Evolutionary conservation across 2,797 vertebrate genomes (phyloP), one percentile per base, ranked within the genome.

Genomic region (Rhadinocentrus ornatus): DNA sequence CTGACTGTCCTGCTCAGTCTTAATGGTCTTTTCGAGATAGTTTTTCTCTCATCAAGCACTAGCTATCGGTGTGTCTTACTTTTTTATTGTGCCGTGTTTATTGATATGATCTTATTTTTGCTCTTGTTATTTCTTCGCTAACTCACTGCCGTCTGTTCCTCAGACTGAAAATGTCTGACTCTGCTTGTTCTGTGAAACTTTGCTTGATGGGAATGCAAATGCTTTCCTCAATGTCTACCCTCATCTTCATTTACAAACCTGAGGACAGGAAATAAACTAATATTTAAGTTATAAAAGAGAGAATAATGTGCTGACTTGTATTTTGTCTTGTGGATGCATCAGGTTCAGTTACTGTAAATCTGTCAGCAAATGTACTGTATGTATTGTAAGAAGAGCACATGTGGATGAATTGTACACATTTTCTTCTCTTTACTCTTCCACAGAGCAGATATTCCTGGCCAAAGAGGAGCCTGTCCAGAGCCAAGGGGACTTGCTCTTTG

Each of bases 401-500:
- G 55, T 60, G 15, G n/a, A 24, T 68, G 67, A 35, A 37, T 44
- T 22, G 44, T 48, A 68, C n/a, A 80, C 27, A 62, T 70, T 77
- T 66, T 63, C 62, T 62, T 75, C 70, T 71, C 3, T 44, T 31
- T 24, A 37, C 66, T 67, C n/a, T 58, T 84, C 52, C 55, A 68
- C 16, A 37, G 31, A 50, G 50, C 18, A 2, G 78, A 34, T 64
- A 65, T 75, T 87, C 76, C 79, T 65, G 82, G 88, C 83, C 83
- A 62, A 67, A 86, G 75, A 85, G 84, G 88, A 91, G 87, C 71
- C 86, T 22, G 73, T 64, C 80, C 53, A 22, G 88, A 84, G 91
- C 55, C 69, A 4, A 58, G 37, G 81, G 78, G 84, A 88, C 80
- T 73, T 84, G 91, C 87, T 91, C 92, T 84, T 90, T 90, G 85